Conservation (phyloP, 2,113 vertebrate species). For the Brachypodius melanocephalos region DNA sequence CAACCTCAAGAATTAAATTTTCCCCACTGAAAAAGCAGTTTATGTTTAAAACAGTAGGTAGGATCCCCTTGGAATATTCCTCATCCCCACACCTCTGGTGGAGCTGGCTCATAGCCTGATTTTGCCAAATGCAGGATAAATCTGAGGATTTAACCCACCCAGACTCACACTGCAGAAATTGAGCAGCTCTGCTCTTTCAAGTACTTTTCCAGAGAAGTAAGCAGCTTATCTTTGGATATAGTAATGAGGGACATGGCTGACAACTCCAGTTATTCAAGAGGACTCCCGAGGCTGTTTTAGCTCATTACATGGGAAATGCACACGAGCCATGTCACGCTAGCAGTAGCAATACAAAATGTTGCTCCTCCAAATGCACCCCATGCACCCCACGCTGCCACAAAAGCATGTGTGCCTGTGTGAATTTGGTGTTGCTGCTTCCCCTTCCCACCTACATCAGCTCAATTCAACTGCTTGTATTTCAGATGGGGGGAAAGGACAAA, state of each 20-base stretch:
- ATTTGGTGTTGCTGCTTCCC: not conserved
- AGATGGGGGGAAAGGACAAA: not conserved
- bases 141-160: not conserved
- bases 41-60: not conserved
- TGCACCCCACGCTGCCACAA: fast-evolving
- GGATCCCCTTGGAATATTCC: not conserved
- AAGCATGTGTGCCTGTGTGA: fast-evolving
- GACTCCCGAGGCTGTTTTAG: not conserved
- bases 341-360: not conserved
- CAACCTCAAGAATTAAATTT: not conserved
- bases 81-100: not conserved
- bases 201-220: not conserved
- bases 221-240: not conserved
- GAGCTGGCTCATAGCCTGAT: not conserved
- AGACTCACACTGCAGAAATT: not conserved
- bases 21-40: not conserved
- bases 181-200: not conserved
- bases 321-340: fast-evolving
- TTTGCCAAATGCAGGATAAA: not conserved
- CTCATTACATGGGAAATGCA: not conserved
- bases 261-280: not conserved
- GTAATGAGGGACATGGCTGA: not conserved
- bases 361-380: not conserved
- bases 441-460: not conserved
- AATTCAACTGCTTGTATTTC: not conserved